Base-by-base conservation (phyloP, 2,888 invertebrate species). In the Parnassius glacialis region DNA sequence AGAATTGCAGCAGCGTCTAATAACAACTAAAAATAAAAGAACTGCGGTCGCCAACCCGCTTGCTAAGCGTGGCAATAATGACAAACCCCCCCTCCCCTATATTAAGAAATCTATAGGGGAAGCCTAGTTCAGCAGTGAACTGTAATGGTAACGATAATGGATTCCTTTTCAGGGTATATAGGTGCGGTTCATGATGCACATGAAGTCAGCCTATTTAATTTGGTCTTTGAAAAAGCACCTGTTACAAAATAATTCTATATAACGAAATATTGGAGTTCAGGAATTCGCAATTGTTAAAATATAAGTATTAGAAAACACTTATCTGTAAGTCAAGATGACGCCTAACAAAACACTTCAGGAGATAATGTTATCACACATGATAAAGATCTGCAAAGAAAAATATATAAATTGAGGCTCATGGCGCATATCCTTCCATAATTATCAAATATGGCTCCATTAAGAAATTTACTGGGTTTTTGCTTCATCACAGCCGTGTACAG, bases 401-500 rank as follows among this genome's bases (percentile, higher is more conserved):
- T 47, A 48, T 62, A 62, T 58, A 58, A 59, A 58, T 45, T 16
- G 58, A 48, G 51, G 55, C 41, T 9, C 44, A 42, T 34, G 41
- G 9, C 42, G 5, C 51, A 34, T 44, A 44, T 16, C 45, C 44
- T 20, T 52, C 11, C 13, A 48, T 34, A 51, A 13, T 16, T 47
- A 52, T 13, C 44, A 13, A 47, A 42, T 16, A 72, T 73, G 71
- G 47, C 67, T 45, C 47, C 58, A 58, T 53, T 64, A 34, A 61
- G 54, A 41, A 59, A 69, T 52, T 56, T 72, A 3, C n/a, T 70
- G 3, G 45, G 71, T 45, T 48, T 80, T 3, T 74, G 72, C 47
- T 57, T 80, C 1, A 44, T 80, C 10, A 71, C 71, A 20, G 64
- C 68, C 13, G 78, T 70, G 1, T 66, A 69, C 9, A 52, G 76